Percentiles rank a stretch among this genome's conserved stretches.
These are phyloP conservation scores for Ptychoptera albimana DNA, from an alignment of 2,888 invertebrate genomes.

Conservation along the genomic window DNA sequence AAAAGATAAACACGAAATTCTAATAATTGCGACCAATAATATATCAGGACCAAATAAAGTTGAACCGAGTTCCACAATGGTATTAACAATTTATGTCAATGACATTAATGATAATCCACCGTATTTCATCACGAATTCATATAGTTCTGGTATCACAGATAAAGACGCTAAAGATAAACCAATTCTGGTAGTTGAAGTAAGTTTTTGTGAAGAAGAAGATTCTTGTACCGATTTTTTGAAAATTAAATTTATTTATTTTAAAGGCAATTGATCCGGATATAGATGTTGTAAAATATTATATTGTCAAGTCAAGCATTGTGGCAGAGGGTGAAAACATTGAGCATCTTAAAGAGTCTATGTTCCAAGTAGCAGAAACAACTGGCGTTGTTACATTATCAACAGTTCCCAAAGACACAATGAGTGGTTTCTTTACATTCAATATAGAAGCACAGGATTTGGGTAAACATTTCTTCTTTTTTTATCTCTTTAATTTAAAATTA, in stretches of 20 bases:
- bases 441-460: conserved; percentile 37
- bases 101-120: conserved; percentile 44
- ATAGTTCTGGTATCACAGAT: conserved; percentile 37
- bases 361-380: conserved; percentile 26
- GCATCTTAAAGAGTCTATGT: conserved; percentile 26
- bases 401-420: conserved; percentile 36
- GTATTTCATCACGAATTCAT: conserved; percentile 31
- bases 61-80: conserved; percentile 23
- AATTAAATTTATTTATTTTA: conserved; percentile 3
- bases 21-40: conserved; percentile 35
- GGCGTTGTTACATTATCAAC: conserved; percentile 37
- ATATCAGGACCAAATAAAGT: conserved; percentile 17
- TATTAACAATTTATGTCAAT: conserved; percentile 26
- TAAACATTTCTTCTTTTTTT: conserved; percentile 14
- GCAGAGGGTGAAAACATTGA: conserved; percentile 30
- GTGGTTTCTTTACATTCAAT: conserved; percentile 42
- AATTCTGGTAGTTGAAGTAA: conserved; percentile 34
- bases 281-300: conserved; percentile 13
- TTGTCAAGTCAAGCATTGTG: conserved; percentile 16
- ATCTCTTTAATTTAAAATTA: neutral
- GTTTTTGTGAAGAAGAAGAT: conserved; percentile 5
- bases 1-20: conserved; percentile 26
- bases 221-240: neutral
- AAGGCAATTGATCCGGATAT: conserved; percentile 42
- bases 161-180: conserved; percentile 30